A percentile compares a stretch with the other conserved stretches of the same genome.
phyloP scores from a whole-genome alignment of 1,140 invertebrate species.

The Tetramorium simillimum region DNA sequence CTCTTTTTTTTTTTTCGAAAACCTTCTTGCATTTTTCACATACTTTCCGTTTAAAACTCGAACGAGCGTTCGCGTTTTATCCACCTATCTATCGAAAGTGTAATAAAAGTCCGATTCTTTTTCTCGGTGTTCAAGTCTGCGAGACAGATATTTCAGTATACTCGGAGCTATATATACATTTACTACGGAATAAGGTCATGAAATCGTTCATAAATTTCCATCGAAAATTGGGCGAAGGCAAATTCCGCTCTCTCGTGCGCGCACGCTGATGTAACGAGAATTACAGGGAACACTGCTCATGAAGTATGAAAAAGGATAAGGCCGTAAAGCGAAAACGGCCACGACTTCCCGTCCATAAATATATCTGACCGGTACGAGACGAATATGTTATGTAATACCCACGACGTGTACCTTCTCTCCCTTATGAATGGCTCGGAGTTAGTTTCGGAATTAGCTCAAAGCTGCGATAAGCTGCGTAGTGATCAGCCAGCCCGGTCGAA shows the following conservation, averaged over 20 bases:
- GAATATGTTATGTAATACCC: slow-evolving; percentile 16
- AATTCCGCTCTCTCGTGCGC: background rate
- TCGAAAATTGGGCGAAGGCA: slow-evolving; percentile 10
- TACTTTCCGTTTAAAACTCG: background rate
- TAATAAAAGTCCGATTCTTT: slow-evolving; percentile 9
- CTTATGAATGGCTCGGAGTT: background rate
- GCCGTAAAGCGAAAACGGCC: slow-evolving; percentile 23
- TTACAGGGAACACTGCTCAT: slow-evolving; percentile 29
- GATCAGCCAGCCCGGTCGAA: slow-evolving; percentile 3
- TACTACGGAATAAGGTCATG: background rate
- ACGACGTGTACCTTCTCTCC: background rate
- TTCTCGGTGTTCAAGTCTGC: background rate
- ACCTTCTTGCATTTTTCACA: background rate
- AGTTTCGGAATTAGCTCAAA: slow-evolving; percentile 45
- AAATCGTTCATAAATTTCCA: slow-evolving; percentile 34
- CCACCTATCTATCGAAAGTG: background rate
- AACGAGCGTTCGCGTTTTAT: slow-evolving; percentile 4
- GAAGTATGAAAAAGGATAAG: slow-evolving; percentile 50
- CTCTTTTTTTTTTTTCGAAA: background rate
- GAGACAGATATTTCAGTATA: background rate
- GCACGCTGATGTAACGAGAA: slow-evolving; percentile 16
- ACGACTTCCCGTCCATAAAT: slow-evolving; percentile 31
- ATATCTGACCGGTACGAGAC: slow-evolving; percentile 24
- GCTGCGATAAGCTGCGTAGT: slow-evolving; percentile 42
- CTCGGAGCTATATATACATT: background rate